Base-by-base conservation (phyloP, 2,888 invertebrate species). In the Calliphora vomitoria region DNA sequence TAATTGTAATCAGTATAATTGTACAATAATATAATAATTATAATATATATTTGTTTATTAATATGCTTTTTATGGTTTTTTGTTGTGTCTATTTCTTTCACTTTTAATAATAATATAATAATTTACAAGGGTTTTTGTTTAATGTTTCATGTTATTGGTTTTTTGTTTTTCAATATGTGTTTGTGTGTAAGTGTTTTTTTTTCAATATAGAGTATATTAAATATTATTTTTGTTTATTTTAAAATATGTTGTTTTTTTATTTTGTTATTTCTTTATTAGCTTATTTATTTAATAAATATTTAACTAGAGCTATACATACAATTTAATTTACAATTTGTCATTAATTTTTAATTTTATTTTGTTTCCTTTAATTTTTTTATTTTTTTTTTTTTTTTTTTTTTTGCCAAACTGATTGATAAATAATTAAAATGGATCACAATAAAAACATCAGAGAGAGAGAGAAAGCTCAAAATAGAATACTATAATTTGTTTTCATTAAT, bases 21-120 rank as follows among this genome's bases (percentile, higher is more conserved):
- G 41, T 85, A 87, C 85, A 85, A 82, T 85, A 82, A 87, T 85
- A 68, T 85, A 47, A 86, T 86, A 69, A 69, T 83, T 78, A 66
- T 68, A 50, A 68, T 87, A 72, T 74, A 74, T 41, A 68, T 68
- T 72, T 79, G 25, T 53, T 76, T 66, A 71, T 58, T 66, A 35
- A 13, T 41, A 38, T 6, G 13, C 13, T 58, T 55, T 41, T 72
- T 41, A 31, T 58, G 25, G 55, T 6, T 68, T 55, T 35, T 47
- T 71, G 1, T 35, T 35, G 35, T 44, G 35, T 58, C 11, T 71
- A 15, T 76, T 78, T 35, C 44, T 58, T 64, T 72, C 31, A 64
- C 2, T 47, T 38, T 82, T 50, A 64, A 47, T 75, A 75, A 50
- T 69, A 60, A 68, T 72, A 80, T 55, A 53, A 20, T 72, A 82